These are phyloP conservation scores for Xestia rhomboidea DNA, from an alignment of 2,888 invertebrate species.

Conservation along the genomic window DNA sequence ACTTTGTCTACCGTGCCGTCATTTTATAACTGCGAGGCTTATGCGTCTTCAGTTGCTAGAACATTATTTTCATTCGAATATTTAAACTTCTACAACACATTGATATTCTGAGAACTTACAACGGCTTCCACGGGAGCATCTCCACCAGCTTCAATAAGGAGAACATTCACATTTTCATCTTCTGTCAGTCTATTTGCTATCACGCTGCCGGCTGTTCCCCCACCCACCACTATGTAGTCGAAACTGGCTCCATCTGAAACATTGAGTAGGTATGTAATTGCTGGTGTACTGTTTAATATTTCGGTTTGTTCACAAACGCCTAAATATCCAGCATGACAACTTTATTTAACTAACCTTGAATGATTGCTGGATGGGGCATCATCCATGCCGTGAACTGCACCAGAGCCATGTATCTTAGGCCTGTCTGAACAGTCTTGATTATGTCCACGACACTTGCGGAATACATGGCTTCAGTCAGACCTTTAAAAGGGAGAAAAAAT, in stretches of 20 bases:
- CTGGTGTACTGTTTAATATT: background rate
- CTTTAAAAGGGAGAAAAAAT: background rate
- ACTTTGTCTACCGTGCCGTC: too few relatives aligned
- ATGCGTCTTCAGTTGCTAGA: background rate
- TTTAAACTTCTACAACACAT: background rate
- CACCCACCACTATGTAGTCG: slow-evolving; percentile 61
- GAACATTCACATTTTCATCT: slow-evolving; percentile 47
- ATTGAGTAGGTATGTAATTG: background rate
- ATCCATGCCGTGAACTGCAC: slow-evolving; percentile 50
- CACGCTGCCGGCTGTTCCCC: slow-evolving; percentile 65
- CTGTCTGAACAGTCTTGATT: slow-evolving; percentile 47
- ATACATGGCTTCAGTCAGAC: slow-evolving; percentile 31
- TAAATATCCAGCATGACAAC: background rate
- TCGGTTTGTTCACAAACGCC: background rate
- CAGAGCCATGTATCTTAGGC: slow-evolving; percentile 36
- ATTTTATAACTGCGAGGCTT: too few relatives aligned
- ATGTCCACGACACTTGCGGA: background rate
- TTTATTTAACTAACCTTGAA: slow-evolving; percentile 37
- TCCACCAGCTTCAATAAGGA: slow-evolving; percentile 88
- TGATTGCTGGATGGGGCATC: slow-evolving; percentile 40
- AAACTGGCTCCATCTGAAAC: slow-evolving; percentile 56
- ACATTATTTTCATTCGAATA: background rate
- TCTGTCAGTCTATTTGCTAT: slow-evolving; percentile 64
- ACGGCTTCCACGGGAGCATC: slow-evolving; percentile 73
- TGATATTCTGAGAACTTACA: slow-evolving; percentile 39